Evolutionary conservation across 1,140 invertebrate species (phyloP).

Genomic region (Mamestra configurata): DNA sequence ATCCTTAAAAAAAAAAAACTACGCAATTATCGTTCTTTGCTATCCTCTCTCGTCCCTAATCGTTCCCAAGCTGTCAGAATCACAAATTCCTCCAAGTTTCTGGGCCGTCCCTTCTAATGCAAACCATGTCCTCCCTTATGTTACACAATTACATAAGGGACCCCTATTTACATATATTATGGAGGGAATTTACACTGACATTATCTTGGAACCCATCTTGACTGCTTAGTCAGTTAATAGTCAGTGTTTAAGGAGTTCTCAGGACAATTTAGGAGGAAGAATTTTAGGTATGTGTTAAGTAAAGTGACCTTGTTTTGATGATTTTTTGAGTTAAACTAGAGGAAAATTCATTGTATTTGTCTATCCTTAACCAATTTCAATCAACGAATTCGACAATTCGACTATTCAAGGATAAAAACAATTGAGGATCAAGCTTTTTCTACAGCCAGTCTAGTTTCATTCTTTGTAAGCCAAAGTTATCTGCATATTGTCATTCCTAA

Average conservation of each 20-base stretch:
- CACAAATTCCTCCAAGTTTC: not conserved
- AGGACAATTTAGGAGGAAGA: not conserved
- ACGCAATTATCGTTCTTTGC: not conserved
- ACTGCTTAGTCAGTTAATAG: conserved; percentile 36
- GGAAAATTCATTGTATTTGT: no score
- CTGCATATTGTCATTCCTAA: no score
- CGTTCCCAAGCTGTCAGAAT: conserved; percentile 4
- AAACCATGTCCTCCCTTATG: conserved; percentile 15
- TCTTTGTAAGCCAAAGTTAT: no score
- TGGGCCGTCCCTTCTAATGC: not conserved
- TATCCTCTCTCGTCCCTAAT: not conserved
- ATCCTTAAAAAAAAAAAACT: not conserved
- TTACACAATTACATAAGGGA: conserved; percentile 16
- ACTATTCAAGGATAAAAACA: no score
- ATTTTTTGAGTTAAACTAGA: no score
- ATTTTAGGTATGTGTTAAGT: not conserved
- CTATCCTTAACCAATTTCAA: no score
- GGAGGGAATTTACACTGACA: conserved; percentile 37
- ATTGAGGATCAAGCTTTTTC: no score
- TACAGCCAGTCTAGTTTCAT: no score
- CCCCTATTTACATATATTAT: conserved; percentile 41
- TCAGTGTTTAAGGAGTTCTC: conserved; percentile 4
- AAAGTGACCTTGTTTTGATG: not conserved
- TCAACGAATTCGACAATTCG: no score
- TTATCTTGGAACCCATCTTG: conserved; percentile 25